Base-by-base conservation (phyloP, 1,140 invertebrate species). In the Notospermus geniculatus region DNA sequence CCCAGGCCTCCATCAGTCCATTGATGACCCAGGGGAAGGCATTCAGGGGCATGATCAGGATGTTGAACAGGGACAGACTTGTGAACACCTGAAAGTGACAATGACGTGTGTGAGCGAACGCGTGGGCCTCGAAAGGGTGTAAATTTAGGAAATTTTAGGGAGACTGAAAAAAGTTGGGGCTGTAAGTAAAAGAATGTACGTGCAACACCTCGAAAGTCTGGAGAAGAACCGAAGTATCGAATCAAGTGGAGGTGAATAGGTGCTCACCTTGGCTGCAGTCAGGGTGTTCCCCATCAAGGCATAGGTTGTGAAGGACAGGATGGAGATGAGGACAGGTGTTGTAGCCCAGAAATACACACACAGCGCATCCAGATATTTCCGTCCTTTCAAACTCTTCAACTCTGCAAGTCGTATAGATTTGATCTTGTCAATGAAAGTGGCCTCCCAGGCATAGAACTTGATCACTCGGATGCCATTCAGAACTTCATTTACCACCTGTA, bases 341-440 rank as follows among this genome's bases (percentile, higher is more conserved):
- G 93, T 95, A 0, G 96, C 97, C 97, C 97, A 99, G 78, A 99
- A 93, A 78, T 94, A 98, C 1, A 98, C 97, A 83, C 96, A 99
- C 53, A 97, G 80, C n/a, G 96, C 97, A 84, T 99, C 97, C 62
- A 99, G 80, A 82, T 98, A 99, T 83, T 99, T 99, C 65, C 93
- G 84, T 19, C 88, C 87, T 64, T 72, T 77, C 30, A 81, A 56
- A 68, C 72, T 75, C 39, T 70, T 69, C 27, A 82, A 62, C 64
- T 81, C 80, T 19, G 72, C 69, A 30, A 68, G 58, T 58, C 77
- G 45, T 15, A 78, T 58, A 23, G 78, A 66, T 59, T 84, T 78
- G 27, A 91, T 86, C 81, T 86, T 86, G 1, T 83, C 70, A 2
- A 88, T 84, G 74, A 99, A 98, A 76, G 91, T 88, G 36, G 89